A percentile compares a stretch with the other conserved stretches of the same genome.
These are phyloP conservation scores for Nemopilema nomurai DNA, from an alignment of 30 jellyfish, hydroid and myxozoan genomes.

Conservation along the genomic window DNA sequence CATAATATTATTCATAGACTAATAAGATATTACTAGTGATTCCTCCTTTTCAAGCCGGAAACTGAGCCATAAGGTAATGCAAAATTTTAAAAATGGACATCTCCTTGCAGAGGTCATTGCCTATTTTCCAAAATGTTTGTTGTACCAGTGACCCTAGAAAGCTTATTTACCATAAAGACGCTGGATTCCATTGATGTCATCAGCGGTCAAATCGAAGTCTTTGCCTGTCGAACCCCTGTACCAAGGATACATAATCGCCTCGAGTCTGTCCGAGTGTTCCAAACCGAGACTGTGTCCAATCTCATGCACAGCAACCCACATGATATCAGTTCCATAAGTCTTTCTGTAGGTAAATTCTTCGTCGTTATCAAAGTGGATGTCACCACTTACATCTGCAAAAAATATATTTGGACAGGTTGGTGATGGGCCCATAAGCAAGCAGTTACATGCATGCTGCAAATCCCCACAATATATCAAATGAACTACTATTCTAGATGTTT, in stretches of 20 bases:
- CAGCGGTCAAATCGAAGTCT: constrained; percentile 60
- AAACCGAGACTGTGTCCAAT: constrained; percentile 89
- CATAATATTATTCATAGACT: no score
- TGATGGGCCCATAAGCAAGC: background rate
- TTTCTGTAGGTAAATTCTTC: constrained; percentile 62
- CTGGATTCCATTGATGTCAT: constrained; percentile 78
- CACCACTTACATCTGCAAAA: constrained; percentile 58
- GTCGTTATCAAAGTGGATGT: constrained; percentile 85
- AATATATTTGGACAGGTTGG: background rate
- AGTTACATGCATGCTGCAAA: no score
- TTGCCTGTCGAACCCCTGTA: constrained; percentile 58
- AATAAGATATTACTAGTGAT: no score
- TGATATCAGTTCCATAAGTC: constrained; percentile 45
- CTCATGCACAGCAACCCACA: constrained; percentile 91
- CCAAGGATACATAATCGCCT: constrained; percentile 90
- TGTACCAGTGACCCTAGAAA: background rate
- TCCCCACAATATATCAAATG: no score
- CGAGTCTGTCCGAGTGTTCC: constrained; percentile 74
- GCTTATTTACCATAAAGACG: constrained; percentile 58
- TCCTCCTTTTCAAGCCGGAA: no score
- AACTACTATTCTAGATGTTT: no score
- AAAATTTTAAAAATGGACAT: no score
- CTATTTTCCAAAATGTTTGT: no score
- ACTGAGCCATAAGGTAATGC: no score
- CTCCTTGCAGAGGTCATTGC: no score